These are phyloP conservation scores for Trilocha varians DNA, from an alignment of 2,888 invertebrate genomes.

Conservation along the genomic window DNA sequence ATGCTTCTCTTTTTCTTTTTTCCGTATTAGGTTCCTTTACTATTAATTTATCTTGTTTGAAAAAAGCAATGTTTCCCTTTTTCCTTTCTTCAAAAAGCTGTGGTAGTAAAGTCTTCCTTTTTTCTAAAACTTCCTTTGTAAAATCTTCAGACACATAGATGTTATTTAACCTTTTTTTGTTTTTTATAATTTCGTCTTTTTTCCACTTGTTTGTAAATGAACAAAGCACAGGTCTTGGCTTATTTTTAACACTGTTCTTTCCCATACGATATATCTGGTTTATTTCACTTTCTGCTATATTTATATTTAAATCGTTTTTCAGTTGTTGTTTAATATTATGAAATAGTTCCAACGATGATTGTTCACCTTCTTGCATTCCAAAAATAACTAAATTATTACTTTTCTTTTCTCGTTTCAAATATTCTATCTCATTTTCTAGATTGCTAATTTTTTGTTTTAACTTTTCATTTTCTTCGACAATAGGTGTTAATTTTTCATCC, in stretches of 20 bases:
- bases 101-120: slow-evolving; percentile 13
- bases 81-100: slow-evolving; percentile 13
- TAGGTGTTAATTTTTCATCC: slow-evolving; percentile 18
- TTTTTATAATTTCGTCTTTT: slow-evolving; percentile 18
- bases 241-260: slow-evolving; percentile 5
- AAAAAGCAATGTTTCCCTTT: slow-evolving; percentile 16
- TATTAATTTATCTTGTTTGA: slow-evolving; percentile 14
- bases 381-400: slow-evolving; percentile 15
- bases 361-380: slow-evolving; percentile 16
- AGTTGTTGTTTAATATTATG: slow-evolving; percentile 9
- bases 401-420: slow-evolving; percentile 14
- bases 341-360: slow-evolving; percentile 11
- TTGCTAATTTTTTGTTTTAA: slow-evolving; percentile 17
- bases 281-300: slow-evolving; percentile 14
- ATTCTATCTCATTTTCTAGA: slow-evolving; percentile 16
- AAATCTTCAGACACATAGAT: slow-evolving; percentile 16
- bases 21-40: slow-evolving; percentile 8
- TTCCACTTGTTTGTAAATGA: slow-evolving; percentile 14
- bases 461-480: slow-evolving; percentile 17
- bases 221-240: slow-evolving; percentile 12
- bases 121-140: slow-evolving; percentile 15
- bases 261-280: slow-evolving; percentile 17
- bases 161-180: slow-evolving; percentile 14
- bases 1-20: slow-evolving; percentile 7
- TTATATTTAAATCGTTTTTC: slow-evolving; percentile 13